Conservation (phyloP, 2,888 invertebrate species). For the Pristionchus exspectatus region DNA sequence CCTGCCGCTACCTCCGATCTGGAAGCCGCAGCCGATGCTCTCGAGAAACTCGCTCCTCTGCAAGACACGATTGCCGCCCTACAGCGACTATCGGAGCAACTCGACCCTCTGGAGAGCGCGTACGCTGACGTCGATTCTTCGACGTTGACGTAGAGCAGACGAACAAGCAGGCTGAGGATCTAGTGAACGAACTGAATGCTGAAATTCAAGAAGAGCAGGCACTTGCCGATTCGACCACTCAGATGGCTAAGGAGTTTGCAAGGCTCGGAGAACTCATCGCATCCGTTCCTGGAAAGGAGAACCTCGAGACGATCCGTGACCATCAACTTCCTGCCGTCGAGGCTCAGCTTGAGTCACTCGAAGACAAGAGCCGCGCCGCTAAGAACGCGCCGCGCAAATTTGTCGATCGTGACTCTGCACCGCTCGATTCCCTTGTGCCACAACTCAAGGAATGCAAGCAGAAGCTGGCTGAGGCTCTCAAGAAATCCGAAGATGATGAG, state of each 20-base stretch:
- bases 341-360: conserved; percentile 38
- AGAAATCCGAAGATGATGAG: conserved; percentile 48
- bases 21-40: conserved; percentile 2
- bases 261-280: conserved; percentile 54
- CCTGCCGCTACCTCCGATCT: conserved; percentile 47
- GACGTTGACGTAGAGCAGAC: conserved; percentile 71
- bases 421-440: neutral
- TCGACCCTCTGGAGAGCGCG: conserved; percentile 66
- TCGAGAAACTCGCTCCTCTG: conserved; percentile 58
- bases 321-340: conserved; percentile 47
- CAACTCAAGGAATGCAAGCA: conserved; percentile 27
- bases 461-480: conserved; percentile 44
- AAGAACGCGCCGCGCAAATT: conserved; percentile 51
- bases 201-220: conserved; percentile 65
- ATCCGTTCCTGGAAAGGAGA: conserved; percentile 46
- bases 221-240: conserved; percentile 63
- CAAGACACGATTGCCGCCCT: conserved; percentile 61
- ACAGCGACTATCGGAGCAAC: conserved; percentile 58
- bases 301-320: conserved; percentile 45
- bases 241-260: conserved; percentile 63
- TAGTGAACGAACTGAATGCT: conserved; percentile 59
- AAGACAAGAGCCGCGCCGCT: conserved; percentile 45
- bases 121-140: conserved; percentile 72
- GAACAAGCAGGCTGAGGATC: conserved; percentile 67
- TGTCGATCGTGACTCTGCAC: conserved; percentile 37